Evolutionary conservation across 1,140 invertebrate species (phyloP).

Genomic region (Ladona fulva): DNA sequence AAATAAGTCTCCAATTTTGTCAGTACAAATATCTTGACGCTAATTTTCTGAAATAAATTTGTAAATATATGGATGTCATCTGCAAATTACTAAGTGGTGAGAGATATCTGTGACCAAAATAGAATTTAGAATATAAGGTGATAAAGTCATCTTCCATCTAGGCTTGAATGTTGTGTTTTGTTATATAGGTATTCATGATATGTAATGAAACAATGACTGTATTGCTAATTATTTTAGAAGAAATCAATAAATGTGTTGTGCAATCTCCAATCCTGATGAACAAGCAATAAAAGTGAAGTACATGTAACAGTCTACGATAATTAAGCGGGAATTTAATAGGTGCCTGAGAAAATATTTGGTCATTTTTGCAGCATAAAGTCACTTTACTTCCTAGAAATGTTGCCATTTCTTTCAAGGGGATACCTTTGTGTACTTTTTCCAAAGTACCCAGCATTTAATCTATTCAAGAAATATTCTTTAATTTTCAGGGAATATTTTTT

Average conservation of each 20-base stretch:
- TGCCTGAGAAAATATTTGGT: too few species aligned
- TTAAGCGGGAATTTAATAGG: too few species aligned
- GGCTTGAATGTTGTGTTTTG: neutral
- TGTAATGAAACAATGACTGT: neutral
- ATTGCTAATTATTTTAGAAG: conserved; percentile 1
- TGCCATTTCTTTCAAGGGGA: too few species aligned
- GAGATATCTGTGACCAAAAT: neutral
- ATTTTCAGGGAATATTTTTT: too few species aligned
- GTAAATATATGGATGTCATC: conserved; percentile 1
- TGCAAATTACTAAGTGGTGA: neutral
- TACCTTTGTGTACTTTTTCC: too few species aligned
- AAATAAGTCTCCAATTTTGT: neutral
- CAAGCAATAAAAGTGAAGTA: neutral
- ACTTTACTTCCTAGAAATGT: too few species aligned
- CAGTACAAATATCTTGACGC: neutral
- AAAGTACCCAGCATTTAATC: too few species aligned
- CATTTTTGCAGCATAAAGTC: too few species aligned
- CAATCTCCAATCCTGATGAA: neutral
- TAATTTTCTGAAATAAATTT: neutral
- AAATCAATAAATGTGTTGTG: conserved; percentile 6
- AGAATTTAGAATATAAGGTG: neutral
- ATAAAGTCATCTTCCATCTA: neutral
- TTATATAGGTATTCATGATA: neutral
- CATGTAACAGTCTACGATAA: too few species aligned
- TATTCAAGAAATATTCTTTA: too few species aligned